phyloP scores from a whole-genome alignment of 92 coral and sea anemone genomes.

The Palythoa grandiflora region DNA sequence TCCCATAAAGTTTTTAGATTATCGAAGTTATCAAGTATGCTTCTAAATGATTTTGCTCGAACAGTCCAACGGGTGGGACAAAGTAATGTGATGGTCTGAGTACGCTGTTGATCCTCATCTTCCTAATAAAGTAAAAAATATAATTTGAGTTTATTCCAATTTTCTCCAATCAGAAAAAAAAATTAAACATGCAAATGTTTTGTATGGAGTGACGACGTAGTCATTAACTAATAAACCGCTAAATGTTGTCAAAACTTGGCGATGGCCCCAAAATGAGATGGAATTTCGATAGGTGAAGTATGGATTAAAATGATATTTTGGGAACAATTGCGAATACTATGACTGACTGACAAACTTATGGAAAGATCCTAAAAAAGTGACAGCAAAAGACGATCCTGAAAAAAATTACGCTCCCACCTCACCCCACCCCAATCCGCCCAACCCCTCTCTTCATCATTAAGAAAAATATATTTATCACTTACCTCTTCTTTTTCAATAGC shows the following conservation, averaged over 20 bases:
- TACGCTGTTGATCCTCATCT: slow-evolving; percentile 9
- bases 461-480: slow-evolving; percentile 1
- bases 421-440: slow-evolving; percentile 3
- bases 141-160: background rate
- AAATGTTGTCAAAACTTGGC: slow-evolving; percentile 7
- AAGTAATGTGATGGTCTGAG: slow-evolving; percentile 5
- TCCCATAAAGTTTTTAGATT: slow-evolving; percentile 2
- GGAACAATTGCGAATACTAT: slow-evolving; percentile 1
- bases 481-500: slow-evolving; percentile 4
- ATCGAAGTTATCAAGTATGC: slow-evolving; percentile 7
- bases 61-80: slow-evolving; percentile 11
- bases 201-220: slow-evolving; percentile 1
- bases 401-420: slow-evolving; percentile 4
- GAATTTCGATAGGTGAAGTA: slow-evolving; percentile 7
- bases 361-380: slow-evolving; percentile 7
- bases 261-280: slow-evolving; percentile 6
- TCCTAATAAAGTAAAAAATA: slow-evolving; percentile 1
- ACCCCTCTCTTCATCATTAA: slow-evolving; percentile 5
- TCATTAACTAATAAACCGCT: background rate
- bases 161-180: slow-evolving; percentile 6
- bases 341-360: slow-evolving; percentile 8
- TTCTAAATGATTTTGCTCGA: background rate
- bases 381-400: slow-evolving; percentile 9
- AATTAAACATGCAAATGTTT: background rate
- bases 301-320: slow-evolving; percentile 5